phyloP scores from a whole-genome alignment of 2,113 vertebrate species.

The Spea multiplicata region DNA sequence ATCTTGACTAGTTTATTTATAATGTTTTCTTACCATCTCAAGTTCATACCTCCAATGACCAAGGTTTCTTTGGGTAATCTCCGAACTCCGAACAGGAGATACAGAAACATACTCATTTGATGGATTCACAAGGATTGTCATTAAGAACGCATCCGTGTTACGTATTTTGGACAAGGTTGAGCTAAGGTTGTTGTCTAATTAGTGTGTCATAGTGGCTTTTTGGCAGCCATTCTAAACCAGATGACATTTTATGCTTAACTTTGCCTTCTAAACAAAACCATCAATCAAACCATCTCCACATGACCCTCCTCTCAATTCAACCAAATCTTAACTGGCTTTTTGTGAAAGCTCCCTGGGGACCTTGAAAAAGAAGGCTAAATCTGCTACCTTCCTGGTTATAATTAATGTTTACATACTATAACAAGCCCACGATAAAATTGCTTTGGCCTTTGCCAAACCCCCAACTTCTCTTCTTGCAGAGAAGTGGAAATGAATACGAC shows the following conservation, averaged over 20 bases:
- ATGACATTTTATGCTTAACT: neutral
- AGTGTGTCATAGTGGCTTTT: too few species aligned
- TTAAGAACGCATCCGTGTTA: too few species aligned
- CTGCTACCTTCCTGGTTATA: slow-evolving; percentile 53
- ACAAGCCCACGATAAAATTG: slow-evolving; percentile 60
- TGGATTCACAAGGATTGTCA: too few species aligned
- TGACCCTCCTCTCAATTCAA: neutral
- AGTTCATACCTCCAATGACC: too few species aligned
- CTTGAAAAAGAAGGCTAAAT: slow-evolving; percentile 36
- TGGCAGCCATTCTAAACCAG: too few species aligned
- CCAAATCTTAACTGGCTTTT: neutral
- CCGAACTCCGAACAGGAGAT: too few species aligned
- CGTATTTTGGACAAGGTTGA: too few species aligned
- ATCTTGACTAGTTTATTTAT: too few species aligned
- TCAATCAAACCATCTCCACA: neutral
- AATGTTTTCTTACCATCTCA: too few species aligned
- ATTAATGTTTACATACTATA: slow-evolving; percentile 63
- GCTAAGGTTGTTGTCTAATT: too few species aligned
- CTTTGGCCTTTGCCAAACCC: slow-evolving; percentile 55
- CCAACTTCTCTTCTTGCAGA: slow-evolving; percentile 47
- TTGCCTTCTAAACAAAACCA: neutral
- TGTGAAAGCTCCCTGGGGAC: slow-evolving; percentile 31
- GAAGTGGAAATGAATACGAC: slow-evolving; percentile 64
- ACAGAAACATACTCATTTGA: too few species aligned
- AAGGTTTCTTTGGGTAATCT: too few species aligned